Conservation (phyloP, 2,888 invertebrate genomes). For the Sicus ferrugineus region DNA sequence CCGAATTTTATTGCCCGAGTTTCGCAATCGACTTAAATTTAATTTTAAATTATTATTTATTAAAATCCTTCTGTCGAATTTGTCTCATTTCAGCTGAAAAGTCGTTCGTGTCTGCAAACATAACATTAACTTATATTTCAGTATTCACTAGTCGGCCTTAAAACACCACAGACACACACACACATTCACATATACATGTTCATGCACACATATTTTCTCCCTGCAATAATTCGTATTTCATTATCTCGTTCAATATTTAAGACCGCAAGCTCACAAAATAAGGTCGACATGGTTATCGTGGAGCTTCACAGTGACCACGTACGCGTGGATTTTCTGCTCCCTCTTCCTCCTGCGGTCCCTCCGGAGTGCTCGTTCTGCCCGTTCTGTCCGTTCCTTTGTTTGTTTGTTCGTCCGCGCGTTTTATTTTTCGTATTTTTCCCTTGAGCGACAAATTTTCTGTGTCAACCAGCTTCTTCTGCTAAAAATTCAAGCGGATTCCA, state of each 20-base stretch:
- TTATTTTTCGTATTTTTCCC: no score
- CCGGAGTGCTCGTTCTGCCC: no score
- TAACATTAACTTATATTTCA: not conserved
- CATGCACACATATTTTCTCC: not conserved
- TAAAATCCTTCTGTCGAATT: not conserved
- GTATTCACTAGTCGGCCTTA: no score
- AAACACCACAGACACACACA: no score
- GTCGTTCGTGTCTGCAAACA: not conserved
- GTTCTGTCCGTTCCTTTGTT: not conserved
- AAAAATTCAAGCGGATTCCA: no score
- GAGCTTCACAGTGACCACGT: no score
- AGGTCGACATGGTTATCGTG: slow-evolving; percentile 12
- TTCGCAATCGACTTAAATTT: no score
- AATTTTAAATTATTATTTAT: no score
- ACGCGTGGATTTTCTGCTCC: no score
- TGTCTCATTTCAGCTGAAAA: not conserved
- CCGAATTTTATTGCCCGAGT: no score
- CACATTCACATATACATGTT: not conserved
- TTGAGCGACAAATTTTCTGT: not conserved
- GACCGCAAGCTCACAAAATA: not conserved
- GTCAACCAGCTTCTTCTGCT: not conserved
- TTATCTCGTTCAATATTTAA: slow-evolving; percentile 17
- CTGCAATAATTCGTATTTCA: slow-evolving; percentile 11
- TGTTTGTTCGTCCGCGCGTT: not conserved
- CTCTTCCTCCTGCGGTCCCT: no score